A percentile compares a stretch with the other conserved stretches of the same genome.
Evolutionary conservation across 1,140 invertebrate species (phyloP).

Genomic region (Streblospio benedicti): DNA sequence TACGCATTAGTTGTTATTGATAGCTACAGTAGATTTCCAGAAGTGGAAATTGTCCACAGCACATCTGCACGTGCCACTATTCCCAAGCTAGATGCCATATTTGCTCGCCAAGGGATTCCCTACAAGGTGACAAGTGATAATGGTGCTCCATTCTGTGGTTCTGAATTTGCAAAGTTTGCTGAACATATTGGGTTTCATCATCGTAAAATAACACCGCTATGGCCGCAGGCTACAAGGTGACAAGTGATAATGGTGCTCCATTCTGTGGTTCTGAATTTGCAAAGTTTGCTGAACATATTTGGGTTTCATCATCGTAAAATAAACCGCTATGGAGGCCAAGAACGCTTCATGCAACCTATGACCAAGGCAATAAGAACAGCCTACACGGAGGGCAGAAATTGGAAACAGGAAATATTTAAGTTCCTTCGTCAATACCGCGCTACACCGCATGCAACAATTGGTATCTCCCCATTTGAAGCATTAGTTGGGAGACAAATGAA

Average conservation of each 20-base stretch:
- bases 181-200: background rate
- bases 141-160: constrained; percentile 13
- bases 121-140: background rate
- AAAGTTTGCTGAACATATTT: background rate
- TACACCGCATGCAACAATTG: constrained; percentile 6
- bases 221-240: constrained; percentile 11
- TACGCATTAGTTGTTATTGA: constrained; percentile 26
- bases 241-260: too few species aligned
- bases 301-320: constrained; percentile 20
- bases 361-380: constrained; percentile 1
- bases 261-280: too few species aligned
- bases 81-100: constrained; percentile 20
- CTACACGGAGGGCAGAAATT: background rate
- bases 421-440: constrained; percentile 8
- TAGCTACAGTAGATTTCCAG: constrained; percentile 25
- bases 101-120: background rate
- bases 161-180: background rate
- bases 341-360: background rate
- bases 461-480: constrained; percentile 7
- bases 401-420: background rate
- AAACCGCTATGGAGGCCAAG: constrained; percentile 4
- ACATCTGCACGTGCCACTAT: constrained; percentile 18
- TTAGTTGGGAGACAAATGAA: too few species aligned
- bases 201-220: background rate
- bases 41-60: constrained; percentile 24